Conservation (phyloP, 2,113 vertebrate genomes). For the Xenus cinereus region DNA sequence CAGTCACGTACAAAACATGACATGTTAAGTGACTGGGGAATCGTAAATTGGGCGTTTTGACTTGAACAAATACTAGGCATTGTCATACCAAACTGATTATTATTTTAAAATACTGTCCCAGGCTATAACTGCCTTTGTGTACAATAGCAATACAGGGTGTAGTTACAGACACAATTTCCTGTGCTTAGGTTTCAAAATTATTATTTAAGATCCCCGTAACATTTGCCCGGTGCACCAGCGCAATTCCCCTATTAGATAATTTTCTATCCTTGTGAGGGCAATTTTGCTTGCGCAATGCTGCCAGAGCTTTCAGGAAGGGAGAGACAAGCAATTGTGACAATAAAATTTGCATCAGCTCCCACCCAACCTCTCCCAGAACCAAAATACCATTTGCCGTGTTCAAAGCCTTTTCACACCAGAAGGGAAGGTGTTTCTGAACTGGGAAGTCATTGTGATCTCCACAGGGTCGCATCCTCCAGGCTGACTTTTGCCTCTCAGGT, state of each 20-base stretch:
- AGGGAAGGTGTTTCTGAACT: conserved; percentile 18
- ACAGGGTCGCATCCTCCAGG: conserved; percentile 2
- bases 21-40: not conserved
- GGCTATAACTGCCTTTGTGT: conserved; percentile 22
- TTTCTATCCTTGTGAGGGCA: conserved; percentile 66
- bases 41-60: conserved; percentile 1
- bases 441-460: conserved; percentile 19
- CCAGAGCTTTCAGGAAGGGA: conserved; percentile 79
- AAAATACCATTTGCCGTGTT: conserved; percentile 37
- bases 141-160: conserved; percentile 50
- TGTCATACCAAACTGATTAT: conserved; percentile 14
- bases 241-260: conserved; percentile 73
- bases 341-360: conserved; percentile 72
- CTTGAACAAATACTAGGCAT: conserved; percentile 15
- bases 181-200: conserved; percentile 41
- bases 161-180: conserved; percentile 65
- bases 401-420: conserved; percentile 42
- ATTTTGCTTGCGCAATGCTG: conserved; percentile 52
- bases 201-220: conserved; percentile 42
- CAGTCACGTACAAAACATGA: not conserved
- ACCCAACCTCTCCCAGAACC: conserved; percentile 71
- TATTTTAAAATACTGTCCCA: conserved; percentile 42
- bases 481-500: not conserved
- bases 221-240: not conserved
- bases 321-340: conserved; percentile 72